phyloP scores from a whole-genome alignment of 2,113 vertebrate species.

The Pogonocichla stellata region DNA sequence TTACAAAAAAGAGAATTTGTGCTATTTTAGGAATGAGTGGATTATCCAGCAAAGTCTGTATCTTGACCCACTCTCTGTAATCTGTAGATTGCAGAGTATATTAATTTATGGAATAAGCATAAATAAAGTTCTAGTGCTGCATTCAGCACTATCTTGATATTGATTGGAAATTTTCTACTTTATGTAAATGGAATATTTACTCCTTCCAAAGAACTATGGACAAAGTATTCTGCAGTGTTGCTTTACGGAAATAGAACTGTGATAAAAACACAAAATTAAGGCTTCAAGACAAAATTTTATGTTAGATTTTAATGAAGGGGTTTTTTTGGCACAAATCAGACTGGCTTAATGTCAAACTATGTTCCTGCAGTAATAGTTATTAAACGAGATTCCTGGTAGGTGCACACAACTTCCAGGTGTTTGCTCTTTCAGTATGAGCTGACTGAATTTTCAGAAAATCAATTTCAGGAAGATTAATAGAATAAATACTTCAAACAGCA shows the following conservation, averaged over 20 bases:
- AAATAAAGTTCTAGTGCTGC: background rate
- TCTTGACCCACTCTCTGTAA: background rate
- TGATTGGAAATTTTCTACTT: background rate
- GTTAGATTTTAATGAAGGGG: background rate
- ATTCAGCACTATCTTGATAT: background rate
- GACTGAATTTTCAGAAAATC: conserved; percentile 5
- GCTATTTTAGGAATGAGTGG: conserved; percentile 28
- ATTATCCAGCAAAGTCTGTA: conserved; percentile 24
- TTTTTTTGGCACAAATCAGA: background rate
- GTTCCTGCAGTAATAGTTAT: background rate
- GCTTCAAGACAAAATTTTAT: background rate
- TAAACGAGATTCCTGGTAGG: background rate
- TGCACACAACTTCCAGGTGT: background rate
- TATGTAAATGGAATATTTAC: background rate
- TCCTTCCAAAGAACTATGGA: background rate
- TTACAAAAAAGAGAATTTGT: conserved; percentile 36
- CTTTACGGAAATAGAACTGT: background rate
- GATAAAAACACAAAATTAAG: conserved; percentile 3
- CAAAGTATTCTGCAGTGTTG: background rate
- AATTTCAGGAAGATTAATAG: background rate
- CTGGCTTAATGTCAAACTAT: background rate
- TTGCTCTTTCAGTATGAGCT: background rate
- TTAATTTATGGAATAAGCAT: conserved; percentile 15
- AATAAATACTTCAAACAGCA: background rate
- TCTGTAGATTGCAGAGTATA: background rate